phyloP scores from a whole-genome alignment of 2,113 vertebrate species.

The Rhagologus leucostigma region DNA sequence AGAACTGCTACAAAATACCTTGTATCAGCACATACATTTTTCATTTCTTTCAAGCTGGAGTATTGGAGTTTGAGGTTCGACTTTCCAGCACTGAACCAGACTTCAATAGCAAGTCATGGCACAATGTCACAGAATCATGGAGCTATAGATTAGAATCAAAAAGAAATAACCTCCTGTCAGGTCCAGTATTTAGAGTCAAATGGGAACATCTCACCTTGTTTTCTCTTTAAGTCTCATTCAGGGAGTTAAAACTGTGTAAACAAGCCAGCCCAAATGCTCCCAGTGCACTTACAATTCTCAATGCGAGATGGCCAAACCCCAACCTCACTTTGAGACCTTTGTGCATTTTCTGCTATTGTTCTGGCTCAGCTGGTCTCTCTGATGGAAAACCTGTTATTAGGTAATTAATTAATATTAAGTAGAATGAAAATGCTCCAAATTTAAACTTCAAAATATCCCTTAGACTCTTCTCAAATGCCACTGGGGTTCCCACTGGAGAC shows the following conservation, averaged over 20 bases:
- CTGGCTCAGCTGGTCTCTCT: neutral
- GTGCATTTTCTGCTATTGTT: neutral
- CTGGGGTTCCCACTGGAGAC: neutral
- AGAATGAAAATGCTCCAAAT: neutral
- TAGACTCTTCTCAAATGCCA: neutral
- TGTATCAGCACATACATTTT: neutral
- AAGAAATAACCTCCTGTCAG: neutral
- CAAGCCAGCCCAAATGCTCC: neutral
- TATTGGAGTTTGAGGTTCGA: neutral
- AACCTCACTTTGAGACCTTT: neutral
- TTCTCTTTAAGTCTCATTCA: neutral
- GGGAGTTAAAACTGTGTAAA: neutral
- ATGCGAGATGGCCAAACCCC: neutral
- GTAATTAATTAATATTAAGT: neutral
- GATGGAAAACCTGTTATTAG: neutral
- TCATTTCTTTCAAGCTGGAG: neutral
- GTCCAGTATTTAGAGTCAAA: neutral
- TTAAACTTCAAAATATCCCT: neutral
- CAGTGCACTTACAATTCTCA: neutral
- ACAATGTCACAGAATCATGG: neutral
- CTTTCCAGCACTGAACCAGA: neutral
- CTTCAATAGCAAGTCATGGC: neutral
- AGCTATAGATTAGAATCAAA: neutral
- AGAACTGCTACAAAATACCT: neutral
- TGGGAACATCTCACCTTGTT: neutral